A percentile compares a stretch with the other conserved stretches of the same genome.
phyloP scores from a whole-genome alignment of 2,113 vertebrate genomes.

The Oryzias celebensis region DNA sequence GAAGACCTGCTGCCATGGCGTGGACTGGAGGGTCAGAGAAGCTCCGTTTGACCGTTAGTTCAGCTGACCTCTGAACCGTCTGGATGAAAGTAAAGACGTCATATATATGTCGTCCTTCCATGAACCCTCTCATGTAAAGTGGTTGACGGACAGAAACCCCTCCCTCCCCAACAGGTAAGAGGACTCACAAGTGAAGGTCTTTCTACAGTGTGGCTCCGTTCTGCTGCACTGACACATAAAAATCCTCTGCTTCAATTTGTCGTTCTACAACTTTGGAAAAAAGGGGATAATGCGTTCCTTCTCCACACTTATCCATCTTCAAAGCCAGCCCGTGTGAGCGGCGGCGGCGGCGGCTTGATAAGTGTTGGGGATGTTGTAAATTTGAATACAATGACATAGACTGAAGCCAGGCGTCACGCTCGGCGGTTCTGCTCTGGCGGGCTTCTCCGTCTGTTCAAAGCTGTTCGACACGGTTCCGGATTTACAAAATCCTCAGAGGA shows the following conservation, averaged over 20 bases:
- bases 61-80: too few species aligned
- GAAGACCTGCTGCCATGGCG: too few species aligned
- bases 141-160: too few species aligned
- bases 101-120: too few species aligned
- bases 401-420: slow-evolving; percentile 70
- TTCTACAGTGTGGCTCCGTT: slow-evolving; percentile 42
- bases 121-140: too few species aligned
- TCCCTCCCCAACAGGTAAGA: too few species aligned
- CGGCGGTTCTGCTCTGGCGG: slow-evolving; percentile 63
- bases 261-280: slow-evolving; percentile 56
- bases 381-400: slow-evolving; percentile 74
- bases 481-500: slow-evolving; percentile 70
- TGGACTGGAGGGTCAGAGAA: too few species aligned
- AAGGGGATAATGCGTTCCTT: slow-evolving; percentile 53
- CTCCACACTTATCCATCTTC: slow-evolving; percentile 59
- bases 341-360: slow-evolving; percentile 42
- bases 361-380: slow-evolving; percentile 63
- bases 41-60: too few species aligned
- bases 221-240: slow-evolving; percentile 29
- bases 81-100: too few species aligned
- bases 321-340: slow-evolving; percentile 47
- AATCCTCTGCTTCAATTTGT: slow-evolving; percentile 56
- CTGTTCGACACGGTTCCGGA: slow-evolving; percentile 73
- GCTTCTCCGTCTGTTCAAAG: slow-evolving; percentile 66
- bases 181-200: slow-evolving; percentile 7